These are phyloP conservation scores for Chaitophorus viminalis DNA, from an alignment of 2,888 invertebrate species.

Conservation along the genomic window DNA sequence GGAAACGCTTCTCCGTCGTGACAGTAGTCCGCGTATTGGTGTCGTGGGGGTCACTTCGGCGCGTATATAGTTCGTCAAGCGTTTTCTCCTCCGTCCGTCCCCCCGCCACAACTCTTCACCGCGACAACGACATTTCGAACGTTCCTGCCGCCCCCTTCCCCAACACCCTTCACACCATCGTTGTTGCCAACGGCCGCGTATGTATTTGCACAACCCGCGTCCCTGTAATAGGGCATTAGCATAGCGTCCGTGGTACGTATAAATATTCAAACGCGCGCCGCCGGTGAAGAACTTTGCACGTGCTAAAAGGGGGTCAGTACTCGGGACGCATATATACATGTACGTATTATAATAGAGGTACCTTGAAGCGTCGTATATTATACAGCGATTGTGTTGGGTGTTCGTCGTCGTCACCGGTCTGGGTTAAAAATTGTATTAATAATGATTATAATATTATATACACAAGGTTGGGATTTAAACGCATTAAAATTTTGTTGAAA, in stretches of 20 bases:
- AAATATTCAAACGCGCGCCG: conserved; percentile 52
- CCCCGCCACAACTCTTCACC: background rate
- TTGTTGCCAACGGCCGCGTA: background rate
- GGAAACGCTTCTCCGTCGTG: background rate
- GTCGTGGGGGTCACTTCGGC: background rate
- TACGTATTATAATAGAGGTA: too few relatives aligned
- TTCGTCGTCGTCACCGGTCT: too few relatives aligned
- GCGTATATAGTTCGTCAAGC: background rate
- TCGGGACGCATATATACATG: background rate
- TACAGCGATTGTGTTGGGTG: background rate
- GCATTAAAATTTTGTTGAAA: too few relatives aligned
- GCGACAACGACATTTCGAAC: background rate
- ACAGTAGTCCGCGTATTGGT: background rate
- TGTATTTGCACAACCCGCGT: conserved; percentile 26
- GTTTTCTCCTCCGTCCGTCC: background rate
- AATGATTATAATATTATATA: too few relatives aligned
- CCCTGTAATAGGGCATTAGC: conserved; percentile 23
- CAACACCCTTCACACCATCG: background rate
- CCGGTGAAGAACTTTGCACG: too few relatives aligned
- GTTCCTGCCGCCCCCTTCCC: too few relatives aligned
- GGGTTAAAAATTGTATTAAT: background rate
- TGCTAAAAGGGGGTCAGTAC: background rate
- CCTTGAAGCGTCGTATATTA: background rate
- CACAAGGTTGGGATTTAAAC: too few relatives aligned
- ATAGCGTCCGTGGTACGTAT: conserved; percentile 4